Evolutionary conservation across 2,888 invertebrate genomes (phyloP), one percentile per base, ranked within the genome.

Genomic region (Patella pellucida): DNA sequence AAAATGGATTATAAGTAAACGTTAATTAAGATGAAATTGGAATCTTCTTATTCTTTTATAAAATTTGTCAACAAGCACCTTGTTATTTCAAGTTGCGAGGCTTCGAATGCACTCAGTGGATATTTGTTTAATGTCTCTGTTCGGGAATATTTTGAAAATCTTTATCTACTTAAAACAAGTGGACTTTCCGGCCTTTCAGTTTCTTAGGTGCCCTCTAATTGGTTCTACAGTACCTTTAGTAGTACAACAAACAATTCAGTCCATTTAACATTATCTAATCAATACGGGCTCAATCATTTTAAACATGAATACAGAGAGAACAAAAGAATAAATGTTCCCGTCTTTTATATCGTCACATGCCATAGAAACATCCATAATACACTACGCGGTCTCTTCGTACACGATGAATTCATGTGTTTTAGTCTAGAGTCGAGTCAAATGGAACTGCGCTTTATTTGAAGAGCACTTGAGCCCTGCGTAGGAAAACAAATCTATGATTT

Each of bases 381-480:
- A 62, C 19, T 23, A 23, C 62, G 11, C 62, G 62, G 62, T 62
- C 62, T 62, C 23, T 62, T 23, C 19, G 62, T 62, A 23, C 62
- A 62, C 62, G 9, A 23, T 62, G 19, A 23, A 62, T 62, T 23
- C 62, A 23, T 23, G 19, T 62, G 62, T 23, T 62, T 41, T 41
- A 41, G 41, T 41, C 41, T 41, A 41, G 41, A 41, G 41, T 23
- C 62, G 62, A 62, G 62, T 62, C 62, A 62, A 62, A 62, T 62
- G 62, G 62, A 62, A 62, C 62, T 62, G 62, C 62, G 62, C 62
- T 62, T 62, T 62, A 62, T 62, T 62, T 62, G 62, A 62, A 62
- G 62, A 62, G 62, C 62, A 62, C 62, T 62, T 62, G 62, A 62
- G 62, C 19, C 23, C 62, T 11, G 62, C 62, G 62, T 62, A 62